These are phyloP conservation scores for Onthophagus taurus DNA, from an alignment of 1,140 invertebrate species.

Conservation along the genomic window DNA sequence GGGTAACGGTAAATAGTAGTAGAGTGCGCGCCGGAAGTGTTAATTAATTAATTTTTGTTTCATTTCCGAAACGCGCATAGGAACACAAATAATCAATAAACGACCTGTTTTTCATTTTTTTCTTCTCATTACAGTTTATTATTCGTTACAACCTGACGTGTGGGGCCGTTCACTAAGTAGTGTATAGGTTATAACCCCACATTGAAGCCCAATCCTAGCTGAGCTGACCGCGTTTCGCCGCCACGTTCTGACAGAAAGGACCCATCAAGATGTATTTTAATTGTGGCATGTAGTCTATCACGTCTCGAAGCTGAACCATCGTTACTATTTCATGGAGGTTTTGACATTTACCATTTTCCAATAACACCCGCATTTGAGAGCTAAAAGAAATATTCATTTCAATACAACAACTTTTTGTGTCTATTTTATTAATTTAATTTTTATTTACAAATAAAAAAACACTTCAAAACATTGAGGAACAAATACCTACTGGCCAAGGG, in stretches of 20 bases:
- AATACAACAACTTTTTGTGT: too few relatives aligned
- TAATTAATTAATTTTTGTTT: too few relatives aligned
- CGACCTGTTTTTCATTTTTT: too few relatives aligned
- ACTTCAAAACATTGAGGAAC: too few relatives aligned
- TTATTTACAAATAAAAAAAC: too few relatives aligned
- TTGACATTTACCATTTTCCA: conserved; percentile 9
- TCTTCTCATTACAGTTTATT: too few relatives aligned
- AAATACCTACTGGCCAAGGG: too few relatives aligned
- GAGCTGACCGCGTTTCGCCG: conserved; percentile 48
- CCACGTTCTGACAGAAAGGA: conserved; percentile 29
- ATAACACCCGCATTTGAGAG: conserved; percentile 50
- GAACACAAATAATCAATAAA: conserved; percentile 1
- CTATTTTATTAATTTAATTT: too few relatives aligned
- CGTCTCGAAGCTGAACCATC: conserved; percentile 68
- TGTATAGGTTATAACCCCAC: conserved; percentile 23
- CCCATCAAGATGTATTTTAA: conserved; percentile 66
- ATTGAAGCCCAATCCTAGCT: conserved; percentile 48
- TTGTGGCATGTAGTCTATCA: conserved; percentile 78
- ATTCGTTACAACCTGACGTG: neutral
- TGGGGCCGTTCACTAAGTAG: neutral
- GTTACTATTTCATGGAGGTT: conserved; percentile 46
- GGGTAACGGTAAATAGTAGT: neutral
- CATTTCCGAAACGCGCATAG: too few relatives aligned
- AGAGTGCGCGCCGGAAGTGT: too few relatives aligned
- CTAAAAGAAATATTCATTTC: conserved; percentile 48